phyloP scores from a whole-genome alignment of 2,797 vertebrate genomes.

The Smutsia gigantea region DNA sequence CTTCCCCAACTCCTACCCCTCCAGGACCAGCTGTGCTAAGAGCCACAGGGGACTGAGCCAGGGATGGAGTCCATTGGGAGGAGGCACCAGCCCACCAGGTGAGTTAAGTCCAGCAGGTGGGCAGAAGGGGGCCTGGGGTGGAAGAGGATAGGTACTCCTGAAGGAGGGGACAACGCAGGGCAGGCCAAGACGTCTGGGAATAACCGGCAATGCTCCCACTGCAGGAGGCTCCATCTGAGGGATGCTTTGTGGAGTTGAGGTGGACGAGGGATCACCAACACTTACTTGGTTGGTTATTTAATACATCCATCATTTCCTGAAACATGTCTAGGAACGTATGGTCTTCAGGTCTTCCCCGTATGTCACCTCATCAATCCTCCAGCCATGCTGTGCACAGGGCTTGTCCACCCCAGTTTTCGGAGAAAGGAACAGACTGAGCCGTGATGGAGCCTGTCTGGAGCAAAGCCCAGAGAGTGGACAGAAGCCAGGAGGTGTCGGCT shows the following conservation, averaged over 20 bases:
- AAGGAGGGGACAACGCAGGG: accelerated
- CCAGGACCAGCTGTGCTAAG: neutral
- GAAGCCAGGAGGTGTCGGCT: accelerated
- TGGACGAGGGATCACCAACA: accelerated
- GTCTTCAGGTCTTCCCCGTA: neutral
- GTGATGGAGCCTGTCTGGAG: accelerated
- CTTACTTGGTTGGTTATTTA: neutral
- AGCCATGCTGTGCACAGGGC: neutral
- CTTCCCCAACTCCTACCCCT: neutral
- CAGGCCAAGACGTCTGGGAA: neutral
- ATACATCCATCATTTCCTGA: accelerated
- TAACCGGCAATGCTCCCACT: accelerated
- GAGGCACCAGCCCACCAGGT: too few relatives aligned
- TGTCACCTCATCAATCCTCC: accelerated
- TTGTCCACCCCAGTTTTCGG: neutral
- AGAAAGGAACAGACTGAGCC: neutral
- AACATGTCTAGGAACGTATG: accelerated
- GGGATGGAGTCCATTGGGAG: too few relatives aligned
- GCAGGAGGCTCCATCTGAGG: neutral
- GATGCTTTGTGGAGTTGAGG: accelerated
- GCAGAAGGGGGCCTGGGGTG: too few relatives aligned
- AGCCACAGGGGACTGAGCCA: accelerated
- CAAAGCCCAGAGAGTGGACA: neutral
- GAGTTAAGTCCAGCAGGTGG: neutral
- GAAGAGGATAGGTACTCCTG: neutral